Evolutionary conservation across 2,113 vertebrate species (phyloP).

Genomic region (Amblyopsis rosae): DNA sequence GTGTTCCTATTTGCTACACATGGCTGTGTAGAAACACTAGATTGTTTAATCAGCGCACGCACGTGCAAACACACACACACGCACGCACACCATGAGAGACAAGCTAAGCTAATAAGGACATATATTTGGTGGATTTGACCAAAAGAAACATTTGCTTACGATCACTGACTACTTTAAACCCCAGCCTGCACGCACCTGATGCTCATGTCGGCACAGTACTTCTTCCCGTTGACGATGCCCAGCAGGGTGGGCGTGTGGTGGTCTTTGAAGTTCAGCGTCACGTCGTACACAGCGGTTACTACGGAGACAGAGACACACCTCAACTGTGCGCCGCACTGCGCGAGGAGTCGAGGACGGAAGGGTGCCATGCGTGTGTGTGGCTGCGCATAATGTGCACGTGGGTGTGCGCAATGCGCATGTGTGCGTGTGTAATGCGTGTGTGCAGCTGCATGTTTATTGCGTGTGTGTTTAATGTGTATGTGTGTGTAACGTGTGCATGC

Average conservation of each 20-base stretch:
- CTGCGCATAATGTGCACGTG: too few species aligned
- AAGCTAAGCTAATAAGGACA: not conserved
- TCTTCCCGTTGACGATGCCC: conserved; percentile 93
- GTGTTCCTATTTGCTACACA: too few species aligned
- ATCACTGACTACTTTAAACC: not conserved
- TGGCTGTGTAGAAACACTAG: too few species aligned
- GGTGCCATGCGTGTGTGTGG: too few species aligned
- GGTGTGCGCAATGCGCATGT: too few species aligned
- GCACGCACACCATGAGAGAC: too few species aligned
- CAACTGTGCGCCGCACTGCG: not conserved
- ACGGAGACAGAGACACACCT: conserved; percentile 2
- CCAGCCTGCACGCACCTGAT: conserved; percentile 80
- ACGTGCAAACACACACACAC: too few species aligned
- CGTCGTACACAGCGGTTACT: conserved; percentile 95
- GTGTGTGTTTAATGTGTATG: too few species aligned
- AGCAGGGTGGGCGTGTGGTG: conserved; percentile 93
- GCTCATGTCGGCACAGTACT: conserved; percentile 94
- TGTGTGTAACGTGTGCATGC: not conserved
- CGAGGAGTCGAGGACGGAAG: too few species aligned
- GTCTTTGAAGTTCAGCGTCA: conserved; percentile 96
- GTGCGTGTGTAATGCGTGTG: too few species aligned
- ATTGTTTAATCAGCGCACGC: too few species aligned
- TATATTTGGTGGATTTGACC: not conserved
- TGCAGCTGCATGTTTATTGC: too few species aligned
- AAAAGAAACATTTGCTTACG: not conserved